Evolutionary conservation across 2,113 vertebrate species (phyloP).

Genomic region (Pleuronectes platessa): DNA sequence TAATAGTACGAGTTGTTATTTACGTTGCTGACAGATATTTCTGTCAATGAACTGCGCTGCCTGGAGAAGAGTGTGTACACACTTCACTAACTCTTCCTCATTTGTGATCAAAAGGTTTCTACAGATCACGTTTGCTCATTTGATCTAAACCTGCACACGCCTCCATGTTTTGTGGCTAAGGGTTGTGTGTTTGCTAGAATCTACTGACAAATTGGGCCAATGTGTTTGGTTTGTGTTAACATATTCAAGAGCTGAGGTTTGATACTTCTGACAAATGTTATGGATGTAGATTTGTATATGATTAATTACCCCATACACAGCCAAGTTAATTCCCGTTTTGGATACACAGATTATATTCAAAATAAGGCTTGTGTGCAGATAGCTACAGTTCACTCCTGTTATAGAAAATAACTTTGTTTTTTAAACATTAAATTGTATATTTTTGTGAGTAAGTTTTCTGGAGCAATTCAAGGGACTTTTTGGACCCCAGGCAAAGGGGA

Average conservation of each 20-base stretch:
- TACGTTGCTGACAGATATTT: slow-evolving; percentile 35
- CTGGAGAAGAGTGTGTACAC: slow-evolving; percentile 28
- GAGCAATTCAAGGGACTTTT: too few species aligned
- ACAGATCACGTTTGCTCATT: slow-evolving; percentile 35
- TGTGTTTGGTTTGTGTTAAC: slow-evolving; percentile 19
- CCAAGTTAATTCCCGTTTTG: too few species aligned
- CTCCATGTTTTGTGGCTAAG: slow-evolving; percentile 2
- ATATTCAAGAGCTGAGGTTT: slow-evolving; percentile 1
- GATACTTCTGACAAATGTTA: background rate
- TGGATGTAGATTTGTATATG: background rate
- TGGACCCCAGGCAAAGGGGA: too few species aligned
- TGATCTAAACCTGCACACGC: slow-evolving; percentile 5
- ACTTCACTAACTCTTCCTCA: slow-evolving; percentile 17
- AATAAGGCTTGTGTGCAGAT: too few species aligned
- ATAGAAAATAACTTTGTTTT: too few species aligned
- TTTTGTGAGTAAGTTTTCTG: too few species aligned
- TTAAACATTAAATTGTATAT: too few species aligned
- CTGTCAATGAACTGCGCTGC: slow-evolving; percentile 35
- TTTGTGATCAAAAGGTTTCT: slow-evolving; percentile 33
- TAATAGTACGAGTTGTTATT: slow-evolving; percentile 39
- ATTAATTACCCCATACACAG: too few species aligned
- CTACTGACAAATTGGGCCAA: background rate
- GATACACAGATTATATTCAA: too few species aligned
- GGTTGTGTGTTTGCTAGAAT: slow-evolving; percentile 9
- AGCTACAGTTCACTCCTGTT: too few species aligned